Base-by-base conservation (phyloP, 2,113 vertebrate species). In the Nycticorax nycticorax region DNA sequence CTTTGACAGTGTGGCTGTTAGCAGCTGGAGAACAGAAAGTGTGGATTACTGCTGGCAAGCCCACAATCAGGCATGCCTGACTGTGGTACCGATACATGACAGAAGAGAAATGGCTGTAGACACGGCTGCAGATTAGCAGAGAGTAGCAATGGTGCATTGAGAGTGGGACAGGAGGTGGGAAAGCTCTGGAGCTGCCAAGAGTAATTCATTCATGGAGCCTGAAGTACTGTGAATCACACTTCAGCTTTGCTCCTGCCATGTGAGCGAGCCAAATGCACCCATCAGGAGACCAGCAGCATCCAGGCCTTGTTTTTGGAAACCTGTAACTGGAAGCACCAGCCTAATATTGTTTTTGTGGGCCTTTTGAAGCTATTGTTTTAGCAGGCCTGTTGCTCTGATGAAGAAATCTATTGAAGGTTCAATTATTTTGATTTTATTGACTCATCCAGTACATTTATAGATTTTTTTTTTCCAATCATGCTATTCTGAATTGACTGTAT, bases 141-240 rank as follows among this genome's bases (percentile, higher is more conserved):
- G 52, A 72, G 77, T 3, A 66, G 55, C 2, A 7, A 35, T n/a
- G 66, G 35, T 64, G 63, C 41, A 78, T 47, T 5, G 1, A 27
- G 37, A 55, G 41, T 39, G 71, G 89, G 64, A 35, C 15, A 48
- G 64, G 71, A 84, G 74, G n/a, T 10, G 79, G 81, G 48, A 83
- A 85, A 84, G 37, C 88, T 75, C 63, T 63, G 28, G 47, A 92
- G 43, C 55, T 92, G 76, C 60, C 85, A 74, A 48, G 33, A 87
- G 48, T 89, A 85, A 95, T 89, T 96, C 62, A 69, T 90, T 96
- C 69, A 79, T 14, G 39, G 85, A 77, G 72, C 60, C 76, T 88
- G 56, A 76, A 91, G 60, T 90, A 59, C 85, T 57, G 50, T 92
- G 85, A 94, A 92, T 94, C 92, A 71, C 79, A 71, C 43, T 59